Base-by-base conservation (phyloP, 2,797 vertebrate species). In the Sparidentex hasta region DNA sequence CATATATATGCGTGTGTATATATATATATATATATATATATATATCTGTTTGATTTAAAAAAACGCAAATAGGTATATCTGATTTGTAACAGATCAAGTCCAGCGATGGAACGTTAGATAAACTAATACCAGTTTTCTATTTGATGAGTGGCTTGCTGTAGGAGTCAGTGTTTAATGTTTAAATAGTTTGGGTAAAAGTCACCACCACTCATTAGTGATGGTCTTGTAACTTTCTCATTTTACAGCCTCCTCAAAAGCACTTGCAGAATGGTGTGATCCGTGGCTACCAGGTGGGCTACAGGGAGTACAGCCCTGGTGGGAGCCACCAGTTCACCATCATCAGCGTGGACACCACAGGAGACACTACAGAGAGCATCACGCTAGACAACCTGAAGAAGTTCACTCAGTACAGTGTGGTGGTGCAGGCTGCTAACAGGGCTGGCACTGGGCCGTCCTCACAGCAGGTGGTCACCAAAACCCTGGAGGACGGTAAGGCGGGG, bases 311-410 rank as follows among this genome's bases (percentile, higher is more conserved):
- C 75, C 97, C 97, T 0, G 98, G 98, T 0, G 97, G 98, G 7
- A 98, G 97, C 84, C 97, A 97, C 91, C 98, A 99, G 89, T 99
- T 99, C 91, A 99, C 97, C 89, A 98, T 99, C 82, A 96, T 99
- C 95, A 98, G 96, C 18, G 94, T 99, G 13, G 98, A 99, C 93
- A 98, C 97, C 80, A 98, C 97, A 0, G 98, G 98, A 0, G 98
- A 99, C 95, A 94, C 90, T 69, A 98, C 94, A 0, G 98, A 99
- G 92, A 95, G 96, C 67, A 96, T 99, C 67, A 94, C 96, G 0
- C 95, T 99, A 90, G 97, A 99, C 93, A 98, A 99, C 91, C 96
- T 99, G 69, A 97, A 97, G 88, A 99, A 99, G 93, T 99, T 98
- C 94, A 99, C 98, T 1, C 98, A 99, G 94, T 99, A 99, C 66